Base-by-base conservation (phyloP, 2,888 invertebrate genomes). In the Lysandra coridon region DNA sequence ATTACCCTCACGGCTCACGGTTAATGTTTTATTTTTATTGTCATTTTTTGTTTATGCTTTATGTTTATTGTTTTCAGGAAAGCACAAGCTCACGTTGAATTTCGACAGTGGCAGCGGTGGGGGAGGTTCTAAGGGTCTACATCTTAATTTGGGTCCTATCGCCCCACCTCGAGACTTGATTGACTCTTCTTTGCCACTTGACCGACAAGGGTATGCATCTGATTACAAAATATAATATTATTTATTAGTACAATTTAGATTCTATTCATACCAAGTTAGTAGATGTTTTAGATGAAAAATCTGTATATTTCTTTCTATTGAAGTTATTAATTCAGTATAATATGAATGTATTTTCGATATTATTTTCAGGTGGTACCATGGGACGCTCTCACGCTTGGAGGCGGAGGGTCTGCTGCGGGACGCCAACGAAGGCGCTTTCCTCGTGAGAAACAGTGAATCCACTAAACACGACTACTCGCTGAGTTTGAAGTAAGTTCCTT, bases 391-490 rank as follows among this genome's bases (percentile, higher is more conserved):
- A 78, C 96, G 99, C 86, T 96, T 97, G 80, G 98, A 99, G 91
- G 99, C 99, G 76, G 99, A 99, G 92, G 96, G 96, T 88, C 96
- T 98, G 83, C 95, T 99, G 78, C 95, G 98, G 85, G 96, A 97
- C 79, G 96, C 98, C 78, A 95, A 96, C 83, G 99, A 99, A 94
- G 99, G 99, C 82, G 98, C 98, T 86, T 99, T 98, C 92, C 95
- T 99, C 85, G 98, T 99, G 80, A 95, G 99, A 85, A 98, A 98
- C 90, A 98, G 98, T 90, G 98, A 99, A 92, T 98, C 98, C 80
- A 97, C 98, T 78, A 97, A 98, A 90, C 97, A 98, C 88, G 98
- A 99, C 92, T 99, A 98, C 91, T 99, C 99, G 17, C 95, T 99
- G 80, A 98, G 99, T 83, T 95, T 99, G 84, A 99, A 99, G 99